Evolutionary conservation across 1,140 invertebrate genomes (phyloP).

Genomic region (Oncopeltus fasciatus): DNA sequence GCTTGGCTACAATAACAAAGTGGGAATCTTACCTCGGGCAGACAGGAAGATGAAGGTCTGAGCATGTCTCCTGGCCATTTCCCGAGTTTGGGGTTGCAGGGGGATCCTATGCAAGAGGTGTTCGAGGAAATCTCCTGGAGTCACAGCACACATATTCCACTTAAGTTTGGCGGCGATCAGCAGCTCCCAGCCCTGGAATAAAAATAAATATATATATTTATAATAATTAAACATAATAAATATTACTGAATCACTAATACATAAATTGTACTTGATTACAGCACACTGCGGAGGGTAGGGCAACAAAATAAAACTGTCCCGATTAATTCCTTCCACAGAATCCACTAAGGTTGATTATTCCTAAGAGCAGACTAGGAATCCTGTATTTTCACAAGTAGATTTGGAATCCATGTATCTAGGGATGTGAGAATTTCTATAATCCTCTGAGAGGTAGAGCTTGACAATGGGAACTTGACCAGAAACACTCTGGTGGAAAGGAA

Average conservation of each 20-base stretch:
- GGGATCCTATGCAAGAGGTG: slow-evolving; percentile 51
- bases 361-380: too few species aligned
- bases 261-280: too few species aligned
- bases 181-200: slow-evolving; percentile 60
- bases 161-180: slow-evolving; percentile 60
- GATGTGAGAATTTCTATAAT: too few species aligned
- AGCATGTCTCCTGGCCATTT: slow-evolving; percentile 55
- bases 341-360: too few species aligned
- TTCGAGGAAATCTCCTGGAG: slow-evolving; percentile 62
- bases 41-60: slow-evolving; percentile 65
- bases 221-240: background rate
- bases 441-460: too few species aligned
- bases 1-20: background rate
- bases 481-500: background rate
- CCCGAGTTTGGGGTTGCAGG: slow-evolving; percentile 35
- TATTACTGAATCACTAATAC: background rate
- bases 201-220: background rate
- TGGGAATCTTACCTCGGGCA: slow-evolving; percentile 47
- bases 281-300: too few species aligned
- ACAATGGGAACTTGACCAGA: too few species aligned
- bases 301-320: too few species aligned
- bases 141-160: slow-evolving; percentile 68
- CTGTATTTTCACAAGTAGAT: too few species aligned
- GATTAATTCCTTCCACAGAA: too few species aligned
- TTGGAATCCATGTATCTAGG: too few species aligned